Evolutionary conservation across 2,113 vertebrate genomes (phyloP), one percentile per base, ranked within the genome.

Genomic region (Grantiella picta): DNA sequence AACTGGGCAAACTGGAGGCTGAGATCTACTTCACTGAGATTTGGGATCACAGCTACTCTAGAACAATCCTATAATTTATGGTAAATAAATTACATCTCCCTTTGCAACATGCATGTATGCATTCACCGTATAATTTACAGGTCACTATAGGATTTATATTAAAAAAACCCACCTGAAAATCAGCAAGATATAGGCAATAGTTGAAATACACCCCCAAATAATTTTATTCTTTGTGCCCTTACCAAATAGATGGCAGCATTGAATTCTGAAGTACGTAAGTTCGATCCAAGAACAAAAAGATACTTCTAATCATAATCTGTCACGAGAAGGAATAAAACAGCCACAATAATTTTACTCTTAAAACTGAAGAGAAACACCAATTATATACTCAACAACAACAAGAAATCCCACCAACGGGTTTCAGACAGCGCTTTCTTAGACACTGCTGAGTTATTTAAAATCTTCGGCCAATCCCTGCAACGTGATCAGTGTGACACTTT

Each of bases 261-360:
- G 99, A 99, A 97, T 99, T 99, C 97, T 99, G 99, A 98, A 99
- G 99, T 96, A 99, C 99, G 1, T 99, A 99, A 85, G 99, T 99
- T 97, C 99, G 99, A 97, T 99, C 99, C 99, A 99, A 98, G 98
- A 99, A 99, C 96, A 99, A 98, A 98, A 99, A 99, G 98, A 99
- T 99, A 98, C 99, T 99, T 96, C 99, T 99, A 97, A 99, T 99
- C 99, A 99, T 99, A 95, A 99, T 99, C 99, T 99, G 98, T 72
- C 91, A 96, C 0, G 15, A 77, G 61, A 94, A 94, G 86, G 66
- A 94, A 95, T 49, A 94, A 94, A 96, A 94, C 24, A 89, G 21
- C 12, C 38, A 61, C 50, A 40, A 89, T 76, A 40, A 89, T 78
- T 95, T 91, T 59, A 54, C 77, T 95, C 82, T 59, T 82, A 45